Evolutionary conservation across 2,113 vertebrate genomes (phyloP), one percentile per base, ranked within the genome.

Genomic region (Tachysurus vachellii): DNA sequence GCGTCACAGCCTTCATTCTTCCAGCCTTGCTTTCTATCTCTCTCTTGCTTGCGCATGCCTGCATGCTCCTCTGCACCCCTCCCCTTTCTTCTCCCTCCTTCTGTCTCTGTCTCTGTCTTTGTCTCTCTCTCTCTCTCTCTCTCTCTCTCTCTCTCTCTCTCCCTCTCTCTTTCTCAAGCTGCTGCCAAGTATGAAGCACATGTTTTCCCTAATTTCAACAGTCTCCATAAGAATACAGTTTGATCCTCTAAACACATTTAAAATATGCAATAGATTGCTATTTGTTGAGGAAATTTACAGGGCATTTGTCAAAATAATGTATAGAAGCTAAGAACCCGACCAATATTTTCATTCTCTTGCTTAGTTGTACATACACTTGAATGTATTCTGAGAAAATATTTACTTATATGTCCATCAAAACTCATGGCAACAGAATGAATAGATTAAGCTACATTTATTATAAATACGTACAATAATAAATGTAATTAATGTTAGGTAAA

Each of bases 1-100:
- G 94, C 95, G 94, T 96, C 95, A 76, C 89, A 47, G 88, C 87
- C 87, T 90, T 89, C 91, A 90, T 90, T 89, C 88, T 88, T 90
- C 80, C 88, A 88, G 85, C 89, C 68, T 81, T 62, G 82, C 85
- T 85, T 66, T 84, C 84, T 62, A 73, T 83, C 83, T 87, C 66
- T 61, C 79, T 61, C 83, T 53, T 88, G 61, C 84, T 19, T 77
- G 23, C 84, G 59, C 81, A 75, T 86, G 85, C 73, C 88, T 89
- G 26, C 36, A 66, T 50, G 73, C 76, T 85, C 70, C 83, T 36
- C 73, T 84, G 88, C 88, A 89, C 86, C 91, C 85, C 89, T 91
- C 88, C 90, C 81, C 88, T 91, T 84, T 88, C 84, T 91, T 81
- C 44, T 54, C 90, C 86, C 89, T 85, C 88, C 84, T 85, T 90